phyloP scores from a whole-genome alignment of 2,113 vertebrate species.

The Pseudorectes ferrugineus region DNA sequence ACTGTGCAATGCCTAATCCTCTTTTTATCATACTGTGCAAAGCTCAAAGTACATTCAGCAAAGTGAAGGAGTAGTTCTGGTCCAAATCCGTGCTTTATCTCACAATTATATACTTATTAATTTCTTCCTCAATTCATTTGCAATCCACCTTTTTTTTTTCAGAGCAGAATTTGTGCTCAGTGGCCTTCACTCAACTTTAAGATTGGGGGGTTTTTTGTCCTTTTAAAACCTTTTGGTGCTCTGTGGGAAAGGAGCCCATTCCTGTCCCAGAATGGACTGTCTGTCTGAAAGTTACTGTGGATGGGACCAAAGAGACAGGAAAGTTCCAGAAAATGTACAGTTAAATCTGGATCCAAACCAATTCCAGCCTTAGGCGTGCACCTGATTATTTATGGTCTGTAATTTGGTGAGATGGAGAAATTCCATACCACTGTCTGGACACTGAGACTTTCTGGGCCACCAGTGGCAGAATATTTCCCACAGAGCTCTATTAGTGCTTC shows the following conservation, averaged over 20 bases:
- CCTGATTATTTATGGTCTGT: not conserved
- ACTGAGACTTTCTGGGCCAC: accelerated
- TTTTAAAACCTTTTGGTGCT: not conserved
- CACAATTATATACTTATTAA: not conserved
- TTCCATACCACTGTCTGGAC: not conserved
- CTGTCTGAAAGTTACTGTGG: not conserved
- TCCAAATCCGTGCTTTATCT: not conserved
- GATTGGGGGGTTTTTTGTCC: accelerated
- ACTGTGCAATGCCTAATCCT: not conserved
- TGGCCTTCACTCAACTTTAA: not conserved
- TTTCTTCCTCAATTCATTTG: not conserved
- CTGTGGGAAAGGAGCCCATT: not conserved
- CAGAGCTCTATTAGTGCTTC: not conserved
- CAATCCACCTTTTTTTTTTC: not conserved
- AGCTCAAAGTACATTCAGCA: not conserved
- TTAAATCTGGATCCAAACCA: not conserved
- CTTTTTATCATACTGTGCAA: not conserved
- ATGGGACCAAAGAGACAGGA: not conserved
- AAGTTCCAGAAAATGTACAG: not conserved
- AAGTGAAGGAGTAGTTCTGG: not conserved
- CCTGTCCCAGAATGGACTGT: not conserved
- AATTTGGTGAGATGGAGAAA: not conserved
- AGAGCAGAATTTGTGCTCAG: not conserved
- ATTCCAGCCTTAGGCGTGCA: not conserved
- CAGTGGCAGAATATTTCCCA: not conserved